Percentiles rank a stretch among this genome's conserved stretches.
phyloP scores from a whole-genome alignment of 2,797 vertebrate species.

The Ceryle rudis region DNA sequence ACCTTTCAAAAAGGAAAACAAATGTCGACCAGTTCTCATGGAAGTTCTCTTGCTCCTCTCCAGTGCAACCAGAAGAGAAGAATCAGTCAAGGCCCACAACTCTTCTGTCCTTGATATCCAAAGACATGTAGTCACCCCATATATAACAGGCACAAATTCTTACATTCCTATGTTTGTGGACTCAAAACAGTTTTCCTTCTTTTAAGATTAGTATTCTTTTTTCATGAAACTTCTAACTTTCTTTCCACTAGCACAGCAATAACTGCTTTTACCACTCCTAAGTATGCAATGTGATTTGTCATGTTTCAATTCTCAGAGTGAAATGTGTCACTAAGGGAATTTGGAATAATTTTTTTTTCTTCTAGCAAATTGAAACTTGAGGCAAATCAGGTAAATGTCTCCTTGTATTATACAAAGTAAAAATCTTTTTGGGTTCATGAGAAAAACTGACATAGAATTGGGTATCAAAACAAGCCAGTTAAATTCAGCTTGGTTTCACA shows the following conservation, averaged over 20 bases:
- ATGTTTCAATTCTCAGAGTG: not conserved
- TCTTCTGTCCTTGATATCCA: not conserved
- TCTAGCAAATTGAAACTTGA: slow-evolving; percentile 31
- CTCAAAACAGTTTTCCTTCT: not conserved
- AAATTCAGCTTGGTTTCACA: not conserved
- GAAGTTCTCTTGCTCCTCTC: not conserved
- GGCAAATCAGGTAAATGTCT: slow-evolving; percentile 41
- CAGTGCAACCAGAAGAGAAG: not conserved
- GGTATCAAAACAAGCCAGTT: not conserved
- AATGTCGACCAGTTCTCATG: not conserved
- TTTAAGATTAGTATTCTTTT: not conserved
- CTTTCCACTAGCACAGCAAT: not conserved
- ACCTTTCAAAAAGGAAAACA: not conserved
- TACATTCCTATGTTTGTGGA: not conserved
- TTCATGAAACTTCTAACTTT: not conserved
- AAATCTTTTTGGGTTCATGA: not conserved
- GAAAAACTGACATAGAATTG: not conserved
- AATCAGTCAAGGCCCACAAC: not conserved
- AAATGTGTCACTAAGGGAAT: slow-evolving; percentile 27
- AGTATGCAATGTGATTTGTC: not conserved
- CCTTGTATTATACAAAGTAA: not conserved
- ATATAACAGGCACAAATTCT: not conserved
- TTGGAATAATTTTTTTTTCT: not conserved
- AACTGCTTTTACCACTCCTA: not conserved
- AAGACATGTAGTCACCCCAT: not conserved